These are phyloP conservation scores for Drosophila mojavensis DNA, from an alignment of 1,140 invertebrate genomes.

Conservation along the genomic window DNA sequence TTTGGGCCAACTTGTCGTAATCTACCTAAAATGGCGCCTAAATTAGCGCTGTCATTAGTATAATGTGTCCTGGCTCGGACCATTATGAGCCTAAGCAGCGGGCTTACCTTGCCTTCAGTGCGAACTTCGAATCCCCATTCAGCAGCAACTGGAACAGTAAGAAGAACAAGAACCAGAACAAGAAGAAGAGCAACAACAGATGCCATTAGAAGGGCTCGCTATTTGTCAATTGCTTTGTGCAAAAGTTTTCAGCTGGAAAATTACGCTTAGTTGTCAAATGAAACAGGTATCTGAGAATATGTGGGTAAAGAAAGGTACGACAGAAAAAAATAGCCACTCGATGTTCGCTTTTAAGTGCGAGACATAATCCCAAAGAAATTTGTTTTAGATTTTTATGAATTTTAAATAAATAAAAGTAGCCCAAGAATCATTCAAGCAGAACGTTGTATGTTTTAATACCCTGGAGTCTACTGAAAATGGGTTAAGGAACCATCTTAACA, in stretches of 20 bases:
- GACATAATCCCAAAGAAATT: no score
- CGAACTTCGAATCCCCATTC: conserved; percentile 6
- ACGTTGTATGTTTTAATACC: no score
- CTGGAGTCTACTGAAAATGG: no score
- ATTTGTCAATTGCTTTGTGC: conserved; percentile 47
- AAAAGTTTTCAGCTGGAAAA: conserved; percentile 50
- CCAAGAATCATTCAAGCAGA: neutral
- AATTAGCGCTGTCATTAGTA: conserved; percentile 68
- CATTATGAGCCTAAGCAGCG: conserved; percentile 14
- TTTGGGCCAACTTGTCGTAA: conserved; percentile 44
- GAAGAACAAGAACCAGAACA: conserved; percentile 20
- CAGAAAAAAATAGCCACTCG: no score
- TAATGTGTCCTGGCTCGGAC: conserved; percentile 10
- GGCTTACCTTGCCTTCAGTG: conserved; percentile 7
- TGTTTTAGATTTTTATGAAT: neutral
- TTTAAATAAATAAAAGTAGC: neutral
- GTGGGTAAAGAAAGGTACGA: no score
- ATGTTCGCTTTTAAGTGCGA: no score
- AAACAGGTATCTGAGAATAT: conserved; percentile 54
- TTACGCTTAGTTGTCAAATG: conserved; percentile 36
- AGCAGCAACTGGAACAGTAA: neutral
- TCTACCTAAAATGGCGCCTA: conserved; percentile 44
- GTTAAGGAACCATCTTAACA: no score
- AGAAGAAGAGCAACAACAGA: conserved; percentile 29
- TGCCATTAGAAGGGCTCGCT: conserved; percentile 13